Conservation (phyloP, 2,888 invertebrate genomes). For the Opisthograptis luteolata region DNA sequence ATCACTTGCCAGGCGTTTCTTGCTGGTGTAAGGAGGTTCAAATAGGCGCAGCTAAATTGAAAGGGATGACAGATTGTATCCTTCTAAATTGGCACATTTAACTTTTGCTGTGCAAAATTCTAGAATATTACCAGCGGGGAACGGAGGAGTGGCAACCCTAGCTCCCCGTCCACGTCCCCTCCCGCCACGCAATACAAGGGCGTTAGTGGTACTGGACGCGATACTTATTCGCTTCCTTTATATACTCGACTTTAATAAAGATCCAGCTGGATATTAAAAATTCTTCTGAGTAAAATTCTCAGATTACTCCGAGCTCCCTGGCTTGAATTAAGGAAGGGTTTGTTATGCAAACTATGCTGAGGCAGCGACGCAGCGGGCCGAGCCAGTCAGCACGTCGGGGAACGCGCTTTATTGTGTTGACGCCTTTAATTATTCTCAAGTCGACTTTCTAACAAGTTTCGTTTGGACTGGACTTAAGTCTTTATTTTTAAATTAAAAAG, state of each 20-base stretch:
- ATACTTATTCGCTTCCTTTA: slow-evolving; percentile 48
- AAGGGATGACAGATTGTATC: too few species aligned
- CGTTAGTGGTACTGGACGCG: slow-evolving; percentile 60
- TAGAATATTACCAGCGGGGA: background rate
- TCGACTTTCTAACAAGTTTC: background rate
- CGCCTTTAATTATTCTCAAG: slow-evolving; percentile 24
- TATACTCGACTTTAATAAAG: slow-evolving; percentile 70
- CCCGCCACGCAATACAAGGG: slow-evolving; percentile 50
- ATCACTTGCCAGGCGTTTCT: too few species aligned
- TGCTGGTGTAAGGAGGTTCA: too few species aligned
- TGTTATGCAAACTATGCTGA: slow-evolving; percentile 56
- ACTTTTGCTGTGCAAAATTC: too few species aligned
- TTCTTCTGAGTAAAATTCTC: slow-evolving; percentile 58
- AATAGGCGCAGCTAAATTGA: too few species aligned
- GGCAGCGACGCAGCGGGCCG: background rate
- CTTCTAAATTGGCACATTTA: too few species aligned
- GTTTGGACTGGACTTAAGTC: background rate
- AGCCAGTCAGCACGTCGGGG: slow-evolving; percentile 6
- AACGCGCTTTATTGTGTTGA: slow-evolving; percentile 14
- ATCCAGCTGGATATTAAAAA: slow-evolving; percentile 74
- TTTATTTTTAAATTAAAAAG: too few species aligned
- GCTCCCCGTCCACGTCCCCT: slow-evolving; percentile 21
- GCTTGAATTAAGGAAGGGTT: slow-evolving; percentile 51
- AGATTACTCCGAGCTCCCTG: slow-evolving; percentile 43
- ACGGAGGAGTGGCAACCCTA: slow-evolving; percentile 9